Percentiles rank a stretch among this genome's conserved stretches.
Conservation (phyloP, 2,888 invertebrate species). For the Glaucopsyche alexis region DNA sequence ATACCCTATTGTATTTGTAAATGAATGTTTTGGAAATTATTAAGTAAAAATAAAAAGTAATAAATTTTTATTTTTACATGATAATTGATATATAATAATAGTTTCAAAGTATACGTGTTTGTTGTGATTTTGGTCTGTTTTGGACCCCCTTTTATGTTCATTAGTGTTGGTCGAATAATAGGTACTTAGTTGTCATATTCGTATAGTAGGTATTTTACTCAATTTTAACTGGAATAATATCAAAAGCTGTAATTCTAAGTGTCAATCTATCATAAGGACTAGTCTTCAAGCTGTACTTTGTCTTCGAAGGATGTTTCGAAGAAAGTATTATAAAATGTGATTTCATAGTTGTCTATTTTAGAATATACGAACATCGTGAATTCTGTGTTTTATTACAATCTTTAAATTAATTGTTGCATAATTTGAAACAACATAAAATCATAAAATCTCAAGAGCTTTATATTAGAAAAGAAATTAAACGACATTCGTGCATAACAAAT, state of each 20-base stretch:
- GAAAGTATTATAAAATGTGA: constrained; percentile 20
- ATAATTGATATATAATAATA: too few relatives aligned
- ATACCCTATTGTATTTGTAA: too few relatives aligned
- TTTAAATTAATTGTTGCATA: background rate
- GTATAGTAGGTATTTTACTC: background rate
- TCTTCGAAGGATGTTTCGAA: background rate
- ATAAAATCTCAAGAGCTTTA: background rate
- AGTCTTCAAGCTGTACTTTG: constrained; percentile 5
- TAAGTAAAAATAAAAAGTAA: too few relatives aligned
- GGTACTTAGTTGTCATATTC: background rate
- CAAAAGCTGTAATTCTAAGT: background rate
- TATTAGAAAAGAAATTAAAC: background rate
- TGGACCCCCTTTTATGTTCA: background rate
- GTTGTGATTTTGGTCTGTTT: constrained; percentile 2
- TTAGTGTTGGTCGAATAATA: background rate
- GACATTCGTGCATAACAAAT: background rate
- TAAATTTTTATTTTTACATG: too few relatives aligned
- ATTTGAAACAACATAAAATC: background rate
- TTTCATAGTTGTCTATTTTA: constrained; percentile 19
- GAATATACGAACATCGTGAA: constrained; percentile 4
- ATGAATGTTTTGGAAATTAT: too few relatives aligned
- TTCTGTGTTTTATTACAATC: constrained; percentile 37
- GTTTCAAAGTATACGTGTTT: background rate
- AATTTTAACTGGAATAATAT: background rate
- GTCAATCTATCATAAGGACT: background rate